phyloP scores from a whole-genome alignment of 2,888 invertebrate genomes.

The Allolobophora icterica region DNA sequence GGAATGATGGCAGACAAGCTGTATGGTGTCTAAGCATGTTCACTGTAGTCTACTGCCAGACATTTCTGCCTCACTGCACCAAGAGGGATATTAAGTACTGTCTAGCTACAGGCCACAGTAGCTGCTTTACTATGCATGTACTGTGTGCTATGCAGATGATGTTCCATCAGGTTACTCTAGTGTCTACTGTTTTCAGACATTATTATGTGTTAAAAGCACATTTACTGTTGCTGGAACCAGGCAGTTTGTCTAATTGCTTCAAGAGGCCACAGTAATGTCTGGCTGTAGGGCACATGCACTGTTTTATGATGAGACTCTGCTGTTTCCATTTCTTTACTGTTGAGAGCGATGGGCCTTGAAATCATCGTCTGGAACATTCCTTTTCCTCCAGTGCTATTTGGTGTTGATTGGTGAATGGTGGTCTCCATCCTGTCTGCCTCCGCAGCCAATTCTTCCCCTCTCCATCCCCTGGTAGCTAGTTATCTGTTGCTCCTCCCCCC shows the following conservation, averaged over 20 bases:
- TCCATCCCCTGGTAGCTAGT: background rate
- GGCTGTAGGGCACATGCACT: background rate
- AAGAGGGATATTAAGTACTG: background rate
- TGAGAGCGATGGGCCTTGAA: background rate
- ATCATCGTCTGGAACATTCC: background rate
- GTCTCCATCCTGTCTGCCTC: slow-evolving; percentile 1
- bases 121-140: background rate
- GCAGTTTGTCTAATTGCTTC: background rate
- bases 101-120: background rate
- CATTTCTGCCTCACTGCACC: background rate
- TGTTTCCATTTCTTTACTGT: background rate
- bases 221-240: background rate
- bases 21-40: background rate
- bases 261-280: background rate
- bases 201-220: background rate
- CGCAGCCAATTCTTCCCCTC: background rate
- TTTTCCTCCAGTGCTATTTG: background rate
- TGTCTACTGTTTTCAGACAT: background rate
- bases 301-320: background rate
- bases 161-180: background rate
- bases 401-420: background rate
- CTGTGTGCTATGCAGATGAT: background rate
- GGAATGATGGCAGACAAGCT: background rate
- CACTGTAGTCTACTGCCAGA: background rate
- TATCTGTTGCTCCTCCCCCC: background rate